A percentile compares a stretch with the other conserved stretches of the same genome.
These are phyloP conservation scores for Discoglossus pictus DNA, from an alignment of 2,797 vertebrate genomes.

Conservation along the genomic window DNA sequence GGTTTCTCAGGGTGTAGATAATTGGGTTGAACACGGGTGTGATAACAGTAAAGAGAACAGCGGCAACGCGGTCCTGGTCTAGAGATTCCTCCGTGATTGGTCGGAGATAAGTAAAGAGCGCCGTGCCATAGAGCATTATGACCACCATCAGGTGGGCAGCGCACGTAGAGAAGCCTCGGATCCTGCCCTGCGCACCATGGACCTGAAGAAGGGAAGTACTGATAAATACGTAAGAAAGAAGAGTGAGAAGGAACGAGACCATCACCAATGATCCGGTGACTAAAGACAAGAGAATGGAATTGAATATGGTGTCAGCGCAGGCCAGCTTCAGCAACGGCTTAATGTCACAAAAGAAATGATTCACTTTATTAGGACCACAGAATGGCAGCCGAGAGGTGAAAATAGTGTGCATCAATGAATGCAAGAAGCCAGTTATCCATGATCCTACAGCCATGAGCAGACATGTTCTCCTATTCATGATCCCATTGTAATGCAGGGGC, in stretches of 20 bases:
- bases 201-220: slow-evolving; percentile 48
- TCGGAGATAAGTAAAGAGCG: slow-evolving; percentile 49
- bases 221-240: slow-evolving; percentile 50
- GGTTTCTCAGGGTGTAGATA: slow-evolving; percentile 49
- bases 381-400: slow-evolving; percentile 48
- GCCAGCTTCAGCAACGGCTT: slow-evolving; percentile 54
- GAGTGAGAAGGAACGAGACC: slow-evolving; percentile 38
- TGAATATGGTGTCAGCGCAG: slow-evolving; percentile 28
- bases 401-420: slow-evolving; percentile 40
- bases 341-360: slow-evolving; percentile 53
- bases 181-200: neutral
- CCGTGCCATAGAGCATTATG: slow-evolving; percentile 49
- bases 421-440: slow-evolving; percentile 38
- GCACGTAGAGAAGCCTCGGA: slow-evolving; percentile 44
- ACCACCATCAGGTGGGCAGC: slow-evolving; percentile 49
- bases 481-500: slow-evolving; percentile 40
- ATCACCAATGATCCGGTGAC: slow-evolving; percentile 47
- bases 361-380: slow-evolving; percentile 51
- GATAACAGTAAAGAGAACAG: slow-evolving; percentile 42
- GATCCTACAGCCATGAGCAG: too few species aligned
- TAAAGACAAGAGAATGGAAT: slow-evolving; percentile 41
- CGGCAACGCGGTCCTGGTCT: slow-evolving; percentile 32
- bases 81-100: slow-evolving; percentile 40
- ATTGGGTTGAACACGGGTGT: slow-evolving; percentile 36
- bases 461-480: too few species aligned